phyloP scores from a whole-genome alignment of 1,140 invertebrate genomes.

The Apis florea region DNA sequence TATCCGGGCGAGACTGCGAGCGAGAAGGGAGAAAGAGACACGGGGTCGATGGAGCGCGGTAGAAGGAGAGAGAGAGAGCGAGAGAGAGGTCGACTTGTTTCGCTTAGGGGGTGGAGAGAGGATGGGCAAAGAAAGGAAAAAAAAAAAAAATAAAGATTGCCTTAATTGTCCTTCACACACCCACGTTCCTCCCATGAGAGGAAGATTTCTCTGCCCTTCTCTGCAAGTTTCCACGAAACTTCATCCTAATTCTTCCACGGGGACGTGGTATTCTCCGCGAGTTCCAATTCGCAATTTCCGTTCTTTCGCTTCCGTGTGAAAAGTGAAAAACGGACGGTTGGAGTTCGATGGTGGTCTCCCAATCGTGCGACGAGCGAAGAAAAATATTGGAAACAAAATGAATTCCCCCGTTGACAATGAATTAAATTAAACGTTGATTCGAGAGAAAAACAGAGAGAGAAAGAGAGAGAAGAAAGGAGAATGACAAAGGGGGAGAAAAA shows the following conservation, averaged over 20 bases:
- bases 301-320: neutral
- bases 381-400: neutral
- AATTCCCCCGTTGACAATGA: neutral
- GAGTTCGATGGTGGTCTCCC: neutral
- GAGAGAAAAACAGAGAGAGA: too few relatives aligned
- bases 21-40: neutral
- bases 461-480: neutral
- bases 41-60: neutral
- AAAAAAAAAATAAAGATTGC: constrained; percentile 19
- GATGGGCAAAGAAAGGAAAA: neutral
- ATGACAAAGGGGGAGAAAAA: neutral
- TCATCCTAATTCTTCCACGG: constrained; percentile 35
- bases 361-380: neutral
- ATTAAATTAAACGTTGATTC: neutral
- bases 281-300: constrained; percentile 20
- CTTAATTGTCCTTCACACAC: constrained; percentile 65
- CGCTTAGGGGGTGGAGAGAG: constrained; percentile 1
- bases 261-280: constrained; percentile 18
- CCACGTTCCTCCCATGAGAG: constrained; percentile 18
- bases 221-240: constrained; percentile 7
- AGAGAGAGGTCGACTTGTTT: constrained; percentile 6
- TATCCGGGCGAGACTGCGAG: constrained; percentile 32
- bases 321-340: neutral
- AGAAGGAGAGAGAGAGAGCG: neutral
- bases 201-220: constrained; percentile 1